Base-by-base conservation (phyloP, 2,113 vertebrate genomes). In the Rhinichthys klamathensis region DNA sequence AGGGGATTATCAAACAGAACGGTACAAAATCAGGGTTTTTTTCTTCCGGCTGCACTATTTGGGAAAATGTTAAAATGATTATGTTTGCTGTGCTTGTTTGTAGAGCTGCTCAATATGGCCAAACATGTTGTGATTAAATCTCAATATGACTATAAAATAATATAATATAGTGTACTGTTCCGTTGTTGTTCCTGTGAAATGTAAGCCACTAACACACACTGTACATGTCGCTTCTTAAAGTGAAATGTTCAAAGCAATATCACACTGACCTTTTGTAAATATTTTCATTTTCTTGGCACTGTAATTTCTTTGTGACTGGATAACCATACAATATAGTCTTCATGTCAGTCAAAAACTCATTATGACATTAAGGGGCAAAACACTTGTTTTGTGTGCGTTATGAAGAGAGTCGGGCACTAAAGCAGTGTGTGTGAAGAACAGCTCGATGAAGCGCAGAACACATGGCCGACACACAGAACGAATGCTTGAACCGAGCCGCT, bases 401-500 rank as follows among this genome's bases (percentile, higher is more conserved):
- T 54, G 16, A 65, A 65, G 61, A 30, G 61, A 30, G 32, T n/a
- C 56, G 3, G 56, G 56, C 56, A 4, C 3, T 60, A 60, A 10
- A n/a, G 3, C 56, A 58, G 56, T 9, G 56, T 56, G 21, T 58
- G 6, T 6, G 58, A 61, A 3, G 6, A 61, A 12, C 54, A 21
- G 18, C 7, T 21, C 16, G 30, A 30, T 30, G 30, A 30, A 54
- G 5, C 15, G 15, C 51, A 54, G 51, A 18, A 54, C 4, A 54
- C 49, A 9, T 49, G 54, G 61, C 81, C 86, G 69, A 80, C 44
- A 60, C 12, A 54, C 30, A 60, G 87, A 90, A 91, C 16, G 44
- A 88, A 84, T 72, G 76, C 54, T 80, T 87, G 41, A 88, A 86
- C 85, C 76, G 88, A 82, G 79, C 61, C 23, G 38, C 44, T 87